Base-by-base conservation (phyloP, 2,113 vertebrate genomes). In the Anoura caudifer region DNA sequence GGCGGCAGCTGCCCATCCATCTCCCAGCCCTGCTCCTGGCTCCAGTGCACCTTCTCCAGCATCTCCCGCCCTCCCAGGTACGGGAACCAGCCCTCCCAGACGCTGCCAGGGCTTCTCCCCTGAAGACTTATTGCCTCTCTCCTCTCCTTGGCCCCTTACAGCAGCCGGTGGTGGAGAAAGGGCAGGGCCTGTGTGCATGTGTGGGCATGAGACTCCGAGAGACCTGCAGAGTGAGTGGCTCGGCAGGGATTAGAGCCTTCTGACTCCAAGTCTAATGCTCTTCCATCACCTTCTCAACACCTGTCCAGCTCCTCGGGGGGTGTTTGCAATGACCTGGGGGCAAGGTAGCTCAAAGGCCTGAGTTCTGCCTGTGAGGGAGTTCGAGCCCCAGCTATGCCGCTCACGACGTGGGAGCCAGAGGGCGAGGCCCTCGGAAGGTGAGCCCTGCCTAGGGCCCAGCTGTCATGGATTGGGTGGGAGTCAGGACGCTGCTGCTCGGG, bases 221-320 rank as follows among this genome's bases (percentile, higher is more conserved):
- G 36, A 38, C 36, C 45, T 28, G 28, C 15, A 75, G 82, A 59
- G 31, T 4, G n/a, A 67, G 41, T 9, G 41, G n/a, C 36, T 11
- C 4, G 16, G 10, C 7, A 20, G 41, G 43, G 33, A 11, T 38
- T 11, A 33, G 77, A 69, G 67, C 6, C 17, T 65, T 80, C 43
- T 1, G 36, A 15, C 45, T n/a, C 33, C 59, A 11, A 19, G 4
- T 0, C 36, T 16, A 4, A 59, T 0, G 45, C 14, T 22, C 14
- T 22, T 5, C 16, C 59, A 33, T 52, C 11, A 9, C 22, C 24
- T 38, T 26, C 22, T 17, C 52, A 17, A 3, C 54, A 6, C 65
- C 52, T 50, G 47, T 26, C 24, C 67, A 26, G 47, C 45, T 28
- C 56, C 41, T 63, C 31, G 1, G 7, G 28, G 28, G 38, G 26